Percentiles rank a stretch among this genome's conserved stretches.
These are phyloP conservation scores for Falco cherrug DNA, from an alignment of 2,797 vertebrate species.

Conservation along the genomic window DNA sequence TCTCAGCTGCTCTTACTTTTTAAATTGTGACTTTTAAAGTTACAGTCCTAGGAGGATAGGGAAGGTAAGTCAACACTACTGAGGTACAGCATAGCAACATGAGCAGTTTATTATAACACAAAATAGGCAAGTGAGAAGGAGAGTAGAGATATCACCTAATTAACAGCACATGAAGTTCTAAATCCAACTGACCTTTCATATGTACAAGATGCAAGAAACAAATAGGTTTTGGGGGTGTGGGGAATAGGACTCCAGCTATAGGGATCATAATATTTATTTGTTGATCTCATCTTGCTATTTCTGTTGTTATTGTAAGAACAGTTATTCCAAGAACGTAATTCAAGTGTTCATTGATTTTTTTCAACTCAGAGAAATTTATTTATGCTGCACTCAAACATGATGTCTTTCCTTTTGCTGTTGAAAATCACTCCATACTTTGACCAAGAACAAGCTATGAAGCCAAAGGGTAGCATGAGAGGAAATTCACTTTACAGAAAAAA, in stretches of 20 bases:
- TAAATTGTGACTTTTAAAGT: neutral
- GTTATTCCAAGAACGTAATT: neutral
- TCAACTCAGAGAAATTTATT: neutral
- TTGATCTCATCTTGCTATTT: neutral
- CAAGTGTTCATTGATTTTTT: neutral
- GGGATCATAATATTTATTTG: neutral
- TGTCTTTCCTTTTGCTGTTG: neutral
- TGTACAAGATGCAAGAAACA: neutral
- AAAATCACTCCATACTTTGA: neutral
- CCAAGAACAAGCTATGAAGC: neutral
- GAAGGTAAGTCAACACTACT: neutral
- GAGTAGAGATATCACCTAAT: neutral
- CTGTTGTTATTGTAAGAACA: neutral
- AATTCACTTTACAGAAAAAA: neutral
- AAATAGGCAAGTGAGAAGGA: neutral
- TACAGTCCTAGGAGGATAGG: neutral
- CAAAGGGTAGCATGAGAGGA: neutral
- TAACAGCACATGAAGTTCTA: neutral
- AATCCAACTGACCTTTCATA: neutral
- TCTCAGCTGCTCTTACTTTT: neutral
- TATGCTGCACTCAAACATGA: neutral
- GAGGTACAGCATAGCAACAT: neutral
- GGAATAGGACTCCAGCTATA: neutral
- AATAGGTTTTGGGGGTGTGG: rapidly evolving
- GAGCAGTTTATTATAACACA: neutral